Percentiles rank a stretch among this genome's conserved stretches.
phyloP scores from a whole-genome alignment of 53 echinoderm and acorn worm species.

The Astropecten irregularis region DNA sequence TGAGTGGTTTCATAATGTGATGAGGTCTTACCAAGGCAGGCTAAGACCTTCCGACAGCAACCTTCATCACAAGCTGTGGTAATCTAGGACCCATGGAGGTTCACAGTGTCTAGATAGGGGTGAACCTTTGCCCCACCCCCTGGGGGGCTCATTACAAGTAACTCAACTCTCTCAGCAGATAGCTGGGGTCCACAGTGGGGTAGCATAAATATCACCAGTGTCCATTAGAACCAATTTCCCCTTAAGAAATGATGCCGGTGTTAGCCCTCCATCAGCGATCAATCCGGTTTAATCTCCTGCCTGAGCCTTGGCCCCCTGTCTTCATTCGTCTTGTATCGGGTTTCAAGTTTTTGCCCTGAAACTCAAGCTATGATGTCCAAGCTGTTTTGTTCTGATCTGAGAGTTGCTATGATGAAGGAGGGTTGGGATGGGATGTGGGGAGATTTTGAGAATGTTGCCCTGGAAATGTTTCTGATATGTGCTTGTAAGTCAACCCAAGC shows the following conservation, averaged over 20 bases:
- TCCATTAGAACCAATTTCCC: neutral
- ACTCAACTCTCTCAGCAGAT: neutral
- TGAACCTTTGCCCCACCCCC: neutral
- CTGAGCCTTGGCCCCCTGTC: neutral
- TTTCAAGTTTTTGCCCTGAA: neutral
- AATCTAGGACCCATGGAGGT: too few relatives aligned
- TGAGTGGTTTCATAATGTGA: neutral
- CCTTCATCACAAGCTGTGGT: neutral
- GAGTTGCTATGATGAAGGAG: too few relatives aligned
- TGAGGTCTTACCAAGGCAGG: too few relatives aligned
- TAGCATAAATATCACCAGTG: constrained; percentile 15
- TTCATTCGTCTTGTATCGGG: constrained; percentile 1
- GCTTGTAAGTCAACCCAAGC: too few relatives aligned
- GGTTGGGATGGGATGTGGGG: too few relatives aligned
- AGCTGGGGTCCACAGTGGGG: constrained; percentile 13
- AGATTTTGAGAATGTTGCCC: too few relatives aligned
- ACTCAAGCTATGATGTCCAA: too few relatives aligned
- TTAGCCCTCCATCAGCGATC: constrained; percentile 3
- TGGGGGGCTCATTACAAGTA: neutral
- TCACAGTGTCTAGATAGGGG: too few relatives aligned
- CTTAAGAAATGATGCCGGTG: neutral
- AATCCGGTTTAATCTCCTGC: constrained; percentile 1
- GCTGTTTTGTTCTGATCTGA: too few relatives aligned
- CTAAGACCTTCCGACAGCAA: too few relatives aligned
- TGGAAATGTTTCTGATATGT: too few relatives aligned